A percentile compares a stretch with the other conserved stretches of the same genome.
Evolutionary conservation across 2,797 vertebrate genomes (phyloP).

Genomic region (Brotula barbata): DNA sequence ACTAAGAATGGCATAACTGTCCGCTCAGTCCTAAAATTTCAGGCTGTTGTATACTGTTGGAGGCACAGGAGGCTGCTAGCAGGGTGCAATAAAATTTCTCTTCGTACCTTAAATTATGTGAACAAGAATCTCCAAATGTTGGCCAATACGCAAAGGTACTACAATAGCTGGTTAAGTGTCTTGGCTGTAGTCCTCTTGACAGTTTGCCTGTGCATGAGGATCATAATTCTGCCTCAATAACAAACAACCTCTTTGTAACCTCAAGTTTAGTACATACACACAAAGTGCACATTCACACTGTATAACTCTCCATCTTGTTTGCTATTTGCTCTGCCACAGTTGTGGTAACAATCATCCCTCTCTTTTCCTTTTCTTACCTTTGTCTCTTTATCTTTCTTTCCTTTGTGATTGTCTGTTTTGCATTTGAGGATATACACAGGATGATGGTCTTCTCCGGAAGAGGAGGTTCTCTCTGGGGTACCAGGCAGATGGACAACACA

Average conservation of each 20-base stretch:
- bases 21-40: no score
- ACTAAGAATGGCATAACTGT: not conserved
- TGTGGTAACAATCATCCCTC: not conserved
- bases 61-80: not conserved
- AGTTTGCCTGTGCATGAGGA: slow-evolving; percentile 11
- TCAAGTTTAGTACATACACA: slow-evolving; percentile 35
- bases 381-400: no score
- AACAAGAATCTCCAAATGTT: slow-evolving; percentile 8
- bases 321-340: slow-evolving; percentile 15
- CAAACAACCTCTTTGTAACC: slow-evolving; percentile 22
- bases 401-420: slow-evolving; percentile 9
- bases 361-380: not conserved
- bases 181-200: slow-evolving; percentile 20
- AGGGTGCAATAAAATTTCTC: slow-evolving; percentile 28
- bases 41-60: no score
- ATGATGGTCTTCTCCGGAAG: slow-evolving; percentile 27
- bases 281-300: slow-evolving; percentile 28
- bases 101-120: slow-evolving; percentile 29
- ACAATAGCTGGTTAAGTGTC: slow-evolving; percentile 39
- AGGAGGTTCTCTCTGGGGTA: slow-evolving; percentile 10
- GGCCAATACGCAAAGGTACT: slow-evolving; percentile 26
- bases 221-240: slow-evolving; percentile 24
- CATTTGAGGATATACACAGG: not conserved
- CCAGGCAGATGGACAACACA: slow-evolving; percentile 16
- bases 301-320: slow-evolving; percentile 15